Conservation (phyloP, 2,888 invertebrate species). For the Ornithoptera alexandrae region DNA sequence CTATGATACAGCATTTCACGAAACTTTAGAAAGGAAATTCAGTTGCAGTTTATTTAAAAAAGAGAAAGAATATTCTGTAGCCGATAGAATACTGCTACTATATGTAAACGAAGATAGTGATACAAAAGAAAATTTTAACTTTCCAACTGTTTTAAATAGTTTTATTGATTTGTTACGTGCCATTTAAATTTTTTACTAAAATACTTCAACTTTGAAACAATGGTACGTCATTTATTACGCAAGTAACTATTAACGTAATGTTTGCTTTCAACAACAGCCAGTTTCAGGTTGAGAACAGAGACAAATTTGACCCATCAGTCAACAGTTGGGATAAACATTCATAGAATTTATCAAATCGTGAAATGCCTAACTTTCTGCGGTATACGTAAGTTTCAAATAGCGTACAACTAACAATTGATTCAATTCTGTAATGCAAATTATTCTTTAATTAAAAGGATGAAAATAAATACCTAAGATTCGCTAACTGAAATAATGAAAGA, state of each 20-base stretch:
- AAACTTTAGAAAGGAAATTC: background rate
- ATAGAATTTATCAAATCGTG: conserved; percentile 44
- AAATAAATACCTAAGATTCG: background rate
- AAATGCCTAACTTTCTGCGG: conserved; percentile 34
- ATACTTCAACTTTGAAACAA: conserved; percentile 20
- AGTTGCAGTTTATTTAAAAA: background rate
- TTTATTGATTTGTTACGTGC: background rate
- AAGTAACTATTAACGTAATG: conserved; percentile 28
- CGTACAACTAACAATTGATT: background rate
- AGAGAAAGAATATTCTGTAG: background rate
- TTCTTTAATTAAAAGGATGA: background rate
- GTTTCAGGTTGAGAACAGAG: conserved; percentile 28
- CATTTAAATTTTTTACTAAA: conserved; percentile 2
- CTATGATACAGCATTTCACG: background rate
- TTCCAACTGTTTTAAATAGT: background rate
- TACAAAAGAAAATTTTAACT: background rate
- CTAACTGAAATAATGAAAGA: too few relatives aligned
- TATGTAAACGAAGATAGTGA: background rate
- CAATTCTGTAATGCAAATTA: background rate
- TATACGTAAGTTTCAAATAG: background rate
- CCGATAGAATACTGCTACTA: background rate
- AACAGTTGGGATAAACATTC: conserved; percentile 25
- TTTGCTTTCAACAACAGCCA: conserved; percentile 29
- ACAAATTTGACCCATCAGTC: conserved; percentile 26
- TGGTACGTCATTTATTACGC: conserved; percentile 19